Evolutionary conservation across 2,797 vertebrate genomes (phyloP), one percentile per base, ranked within the genome.

Genomic region (Enteromius mattozi): DNA sequence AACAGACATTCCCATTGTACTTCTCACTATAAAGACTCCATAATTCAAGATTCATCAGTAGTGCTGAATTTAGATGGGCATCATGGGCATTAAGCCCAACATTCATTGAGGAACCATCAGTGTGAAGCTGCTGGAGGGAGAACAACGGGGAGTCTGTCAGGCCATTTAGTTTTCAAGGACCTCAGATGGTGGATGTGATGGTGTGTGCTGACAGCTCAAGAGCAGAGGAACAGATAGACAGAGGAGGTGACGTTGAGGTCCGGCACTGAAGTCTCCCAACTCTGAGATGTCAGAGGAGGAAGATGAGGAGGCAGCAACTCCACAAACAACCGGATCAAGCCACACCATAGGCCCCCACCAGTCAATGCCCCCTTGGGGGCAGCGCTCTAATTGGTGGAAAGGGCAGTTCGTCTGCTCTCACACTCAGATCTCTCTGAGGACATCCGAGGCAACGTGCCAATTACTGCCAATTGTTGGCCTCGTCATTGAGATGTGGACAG

Each of bases 381-480:
- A 89, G 90, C 87, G 84, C 92, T 95, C 93, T 95, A 95, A 95
- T 96, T 95, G 95, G 92, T 93, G 93, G 94, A 94, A 94, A 94
- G 93, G 94, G 94, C 93, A 94, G 92, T 90, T 92, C 90, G 92
- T 93, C 93, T 90, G 91, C 65, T 72, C 86, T 89, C 88, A 80
- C 92, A 91, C 93, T 94, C 92, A 93, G 92, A 94, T 94, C 94
- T 95, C 94, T 95, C 95, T 87, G 87, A 94, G 94, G 95, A 95
- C 91, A 91, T 92, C 88, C 91, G 24, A 91, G 92, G 92, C 93
- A 94, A 94, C 88, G 89, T 92, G 91, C 94, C 94, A 95, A 95
- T 96, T 96, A 96, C 92, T 94, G 93, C 94, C 95, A 95, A 95
- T 96, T 95, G 94, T 92, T 92, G 92, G 90, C 88, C 85, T 91